phyloP scores from a whole-genome alignment of 1,140 invertebrate species.

The Bombus sylvicola region DNA sequence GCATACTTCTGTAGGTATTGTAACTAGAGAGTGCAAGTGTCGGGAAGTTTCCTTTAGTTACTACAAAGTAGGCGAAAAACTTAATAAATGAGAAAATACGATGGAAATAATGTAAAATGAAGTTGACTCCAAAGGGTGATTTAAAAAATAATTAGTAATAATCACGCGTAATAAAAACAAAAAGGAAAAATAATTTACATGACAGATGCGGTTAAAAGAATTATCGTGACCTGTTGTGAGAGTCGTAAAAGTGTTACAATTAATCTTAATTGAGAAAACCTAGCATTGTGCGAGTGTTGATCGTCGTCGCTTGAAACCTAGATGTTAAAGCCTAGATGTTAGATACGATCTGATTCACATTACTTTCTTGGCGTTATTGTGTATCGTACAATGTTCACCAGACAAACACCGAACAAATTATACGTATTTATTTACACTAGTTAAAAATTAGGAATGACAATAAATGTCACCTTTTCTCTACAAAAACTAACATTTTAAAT shows the following conservation, averaged over 20 bases:
- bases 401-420: constrained; percentile 16
- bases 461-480: neutral
- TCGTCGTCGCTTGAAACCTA: neutral
- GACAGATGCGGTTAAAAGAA: neutral
- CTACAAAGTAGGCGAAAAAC: neutral
- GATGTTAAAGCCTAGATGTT: neutral
- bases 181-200: neutral
- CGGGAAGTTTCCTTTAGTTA: neutral
- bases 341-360: constrained; percentile 53
- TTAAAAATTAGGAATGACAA: constrained; percentile 1
- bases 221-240: neutral
- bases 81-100: neutral
- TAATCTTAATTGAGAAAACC: constrained; percentile 25
- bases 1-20: neutral
- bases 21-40: neutral
- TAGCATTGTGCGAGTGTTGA: constrained; percentile 28
- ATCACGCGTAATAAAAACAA: neutral
- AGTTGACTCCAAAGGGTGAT: too few species aligned
- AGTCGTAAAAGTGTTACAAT: neutral
- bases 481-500: neutral
- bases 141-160: neutral
- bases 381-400: neutral
- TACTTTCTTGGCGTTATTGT: constrained; percentile 51
- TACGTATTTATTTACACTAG: constrained; percentile 4
- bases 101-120: neutral